Base-by-base conservation (phyloP, 2,888 invertebrate genomes). In the Steinernema scapterisci region DNA sequence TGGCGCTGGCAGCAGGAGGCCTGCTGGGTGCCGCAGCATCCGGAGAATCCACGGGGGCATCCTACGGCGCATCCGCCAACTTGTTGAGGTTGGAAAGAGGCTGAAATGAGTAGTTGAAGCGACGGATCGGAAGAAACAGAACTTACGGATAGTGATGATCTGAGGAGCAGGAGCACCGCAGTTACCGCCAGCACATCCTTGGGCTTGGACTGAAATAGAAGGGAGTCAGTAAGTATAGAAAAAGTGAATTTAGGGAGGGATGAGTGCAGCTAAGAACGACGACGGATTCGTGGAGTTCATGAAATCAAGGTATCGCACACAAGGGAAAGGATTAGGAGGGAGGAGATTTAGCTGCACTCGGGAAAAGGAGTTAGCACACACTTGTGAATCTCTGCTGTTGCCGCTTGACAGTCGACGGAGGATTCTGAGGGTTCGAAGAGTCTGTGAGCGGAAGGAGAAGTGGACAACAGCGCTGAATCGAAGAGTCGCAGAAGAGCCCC, bases 381-480 rank as follows among this genome's bases (percentile, higher is more conserved):
- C 78, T 76, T 38, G 74, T 44, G 71, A 77, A 78, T 27, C 63
- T 21, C 27, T 27, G 63, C 63, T 63, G 63, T 13, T 63, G 63
- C 25, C 63, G 63, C 38, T 31, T 27, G 54, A 54, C 54, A 5
- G 23, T 54, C 54, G 54, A 25, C 6, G 54, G 13, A 5, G 48
- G 48, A 13, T 48, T 54, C 54, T 19, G 25, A 11, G 54, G 63
- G 31, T 79, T 81, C 19, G 76, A 75, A 23, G 80, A 76, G 71
- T 82, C 82, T 45, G 79, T 81, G 16, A 85, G 79, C 38, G 85
- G 84, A 25, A 85, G 78, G 38, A 85, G 77, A 56, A 86, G 77
- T 25, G 86, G 86, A 76, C 87, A 87, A 76, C 87, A 87, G 16
- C 81, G 76, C 56, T 78, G 75, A 72, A 81, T 76, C 13, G 76